Evolutionary conservation across 2,113 vertebrate species (phyloP).

Genomic region (Tautogolabrus adspersus): DNA sequence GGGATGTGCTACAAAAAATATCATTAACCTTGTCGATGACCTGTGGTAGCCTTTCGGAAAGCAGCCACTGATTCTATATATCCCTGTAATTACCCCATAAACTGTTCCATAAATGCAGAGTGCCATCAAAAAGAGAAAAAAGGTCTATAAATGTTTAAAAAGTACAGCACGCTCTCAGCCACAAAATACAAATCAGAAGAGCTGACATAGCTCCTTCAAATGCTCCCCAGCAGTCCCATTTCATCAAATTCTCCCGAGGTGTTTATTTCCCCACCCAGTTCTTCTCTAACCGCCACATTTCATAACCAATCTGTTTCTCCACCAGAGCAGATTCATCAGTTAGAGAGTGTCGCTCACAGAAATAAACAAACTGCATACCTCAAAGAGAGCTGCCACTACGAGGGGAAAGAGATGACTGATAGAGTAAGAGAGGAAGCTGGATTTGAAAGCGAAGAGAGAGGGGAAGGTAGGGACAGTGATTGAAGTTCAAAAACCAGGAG

Average conservation of each 20-base stretch:
- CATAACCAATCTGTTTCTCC: conserved; percentile 55
- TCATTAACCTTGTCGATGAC: conserved; percentile 49
- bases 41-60: conserved; percentile 32
- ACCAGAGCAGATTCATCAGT: conserved; percentile 53
- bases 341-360: conserved; percentile 52
- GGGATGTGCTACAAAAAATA: conserved; percentile 12
- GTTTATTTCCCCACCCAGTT: conserved; percentile 54
- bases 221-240: conserved; percentile 47
- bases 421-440: conserved; percentile 18
- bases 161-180: conserved; percentile 18
- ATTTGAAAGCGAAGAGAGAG: conserved; percentile 30
- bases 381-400: conserved; percentile 56
- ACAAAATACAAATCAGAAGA: conserved; percentile 33
- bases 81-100: conserved; percentile 53
- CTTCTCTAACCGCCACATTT: conserved; percentile 54
- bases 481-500: conserved; percentile 57
- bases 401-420: conserved; percentile 36
- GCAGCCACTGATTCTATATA: conserved; percentile 37
- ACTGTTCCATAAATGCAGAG: conserved; percentile 34
- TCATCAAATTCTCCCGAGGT: conserved; percentile 52
- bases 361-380: conserved; percentile 71
- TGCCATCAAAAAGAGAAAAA: conserved; percentile 2
- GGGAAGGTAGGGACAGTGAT: conserved; percentile 34
- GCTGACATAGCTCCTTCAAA: conserved; percentile 36
- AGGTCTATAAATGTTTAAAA: conserved; percentile 17